Evolutionary conservation across 2,888 invertebrate genomes (phyloP), one percentile per base, ranked within the genome.

Genomic region (Punctoribates punctum): DNA sequence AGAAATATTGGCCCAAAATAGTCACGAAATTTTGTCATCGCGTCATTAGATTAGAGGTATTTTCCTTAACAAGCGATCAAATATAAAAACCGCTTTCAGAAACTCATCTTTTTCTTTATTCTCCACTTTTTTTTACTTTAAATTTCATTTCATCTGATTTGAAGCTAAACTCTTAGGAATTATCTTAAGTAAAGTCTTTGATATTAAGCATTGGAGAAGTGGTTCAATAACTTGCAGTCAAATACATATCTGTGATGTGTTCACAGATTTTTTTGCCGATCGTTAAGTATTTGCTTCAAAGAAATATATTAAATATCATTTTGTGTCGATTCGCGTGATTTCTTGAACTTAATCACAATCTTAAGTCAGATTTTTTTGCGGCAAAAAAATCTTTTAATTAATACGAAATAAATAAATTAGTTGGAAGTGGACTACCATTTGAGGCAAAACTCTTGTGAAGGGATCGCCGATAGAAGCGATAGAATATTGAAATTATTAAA

Each of bases 21-120:
- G 57, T 57, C 57, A 57, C 57, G 57, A 57, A 23, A 57, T 57
- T 57, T 57, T 23, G 25, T 57, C 25, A 57, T 57, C 57, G 23
- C 25, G 23, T 57, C 57, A 57, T 57, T 57, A 57, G n/a, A 23
- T 57, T 57, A 9, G 57, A 57, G 23, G 9, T 20, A 57, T 57
- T 57, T 57, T 6, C 3, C 23, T 48, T n/a, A 48, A 48, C 11
- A 48, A 48, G 8, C 17, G 48, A 48, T 48, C 48, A 48, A 48
- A 48, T 48, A 48, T 48, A 3, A 17, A 48, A 48, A 48, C 8
- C 57, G 20, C 57, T 57, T 57, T n/a, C n/a, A n/a, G n/a, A n/a
- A n/a, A n/a, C n/a, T n/a, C n/a, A 20, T 57, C 23, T 57, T 25
- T 57, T 6, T 57, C 15, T 57, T 57, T 11, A 20, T 9, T 57